phyloP scores from a whole-genome alignment of 2,888 invertebrate genomes.

The Acronicta psi region DNA sequence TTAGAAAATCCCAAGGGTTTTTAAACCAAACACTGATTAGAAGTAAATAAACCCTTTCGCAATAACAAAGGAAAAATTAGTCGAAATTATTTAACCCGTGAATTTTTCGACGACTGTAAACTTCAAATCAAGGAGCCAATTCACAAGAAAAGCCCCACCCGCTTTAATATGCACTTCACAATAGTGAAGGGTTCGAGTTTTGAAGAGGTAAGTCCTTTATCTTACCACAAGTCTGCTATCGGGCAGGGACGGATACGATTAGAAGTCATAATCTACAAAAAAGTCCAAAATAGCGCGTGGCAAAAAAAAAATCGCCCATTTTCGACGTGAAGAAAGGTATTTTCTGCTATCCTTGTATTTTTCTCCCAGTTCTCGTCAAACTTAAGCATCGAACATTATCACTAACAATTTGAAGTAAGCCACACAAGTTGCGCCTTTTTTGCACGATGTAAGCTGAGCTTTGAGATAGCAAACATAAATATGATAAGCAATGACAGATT shows the following conservation, averaged over 20 bases:
- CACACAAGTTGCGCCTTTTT: slow-evolving; percentile 50
- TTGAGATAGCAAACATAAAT: slow-evolving; percentile 56
- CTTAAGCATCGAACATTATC: slow-evolving; percentile 28
- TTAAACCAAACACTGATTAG: slow-evolving; percentile 57
- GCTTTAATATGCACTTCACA: slow-evolving; percentile 86
- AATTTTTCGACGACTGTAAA: slow-evolving; percentile 75
- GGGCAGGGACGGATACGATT: slow-evolving; percentile 78
- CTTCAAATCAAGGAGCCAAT: slow-evolving; percentile 80
- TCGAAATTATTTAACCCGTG: slow-evolving; percentile 76
- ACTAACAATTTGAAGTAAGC: slow-evolving; percentile 26
- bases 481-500: slow-evolving; percentile 67
- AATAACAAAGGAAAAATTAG: slow-evolving; percentile 71
- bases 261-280: slow-evolving; percentile 81
- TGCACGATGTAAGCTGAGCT: slow-evolving; percentile 32
- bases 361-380: slow-evolving; percentile 30
- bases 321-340: slow-evolving; percentile 26
- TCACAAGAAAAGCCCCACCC: slow-evolving; percentile 76
- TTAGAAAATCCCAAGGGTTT: slow-evolving; percentile 27
- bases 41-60: slow-evolving; percentile 64
- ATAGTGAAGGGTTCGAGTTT: slow-evolving; percentile 82
- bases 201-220: slow-evolving; percentile 85
- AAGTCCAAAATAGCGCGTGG: slow-evolving; percentile 60
- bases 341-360: slow-evolving; percentile 20
- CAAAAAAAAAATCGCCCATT: slow-evolving; percentile 37
- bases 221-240: slow-evolving; percentile 80